Conservation (phyloP, 2,888 invertebrate genomes). For the Acanthosepion lycidas region DNA sequence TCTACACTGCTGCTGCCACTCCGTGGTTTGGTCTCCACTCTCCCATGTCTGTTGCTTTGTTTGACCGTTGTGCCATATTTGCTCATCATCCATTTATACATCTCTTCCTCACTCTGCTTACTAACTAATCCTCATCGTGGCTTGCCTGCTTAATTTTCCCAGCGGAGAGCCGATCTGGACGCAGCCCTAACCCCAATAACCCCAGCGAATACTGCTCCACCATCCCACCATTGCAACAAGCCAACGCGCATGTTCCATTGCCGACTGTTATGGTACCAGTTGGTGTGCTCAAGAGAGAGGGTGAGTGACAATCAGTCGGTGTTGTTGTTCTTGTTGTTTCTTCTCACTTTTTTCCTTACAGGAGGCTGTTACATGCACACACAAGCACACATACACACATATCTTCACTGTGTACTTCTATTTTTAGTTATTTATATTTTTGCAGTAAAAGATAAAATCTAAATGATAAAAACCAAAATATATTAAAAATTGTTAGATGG, state of each 20-base stretch:
- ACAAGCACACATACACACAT: neutral
- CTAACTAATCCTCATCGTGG: slow-evolving; percentile 46
- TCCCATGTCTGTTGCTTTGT: slow-evolving; percentile 35
- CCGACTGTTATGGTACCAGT: slow-evolving; percentile 89
- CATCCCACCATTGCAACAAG: slow-evolving; percentile 85
- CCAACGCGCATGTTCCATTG: slow-evolving; percentile 76
- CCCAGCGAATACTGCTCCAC: slow-evolving; percentile 91
- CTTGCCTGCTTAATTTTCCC: slow-evolving; percentile 52
- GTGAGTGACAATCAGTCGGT: slow-evolving; percentile 72
- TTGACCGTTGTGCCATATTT: slow-evolving; percentile 37
- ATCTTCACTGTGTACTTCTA: neutral
- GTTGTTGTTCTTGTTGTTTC: slow-evolving; percentile 33
- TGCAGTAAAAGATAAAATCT: neutral
- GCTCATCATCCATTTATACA: neutral
- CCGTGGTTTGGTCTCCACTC: neutral
- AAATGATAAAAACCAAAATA: neutral
- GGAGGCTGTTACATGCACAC: neutral
- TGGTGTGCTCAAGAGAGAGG: slow-evolving; percentile 85
- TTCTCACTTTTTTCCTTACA: neutral
- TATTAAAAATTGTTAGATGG: too few species aligned
- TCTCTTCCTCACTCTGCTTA: neutral
- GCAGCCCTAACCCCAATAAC: slow-evolving; percentile 85
- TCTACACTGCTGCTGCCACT: neutral
- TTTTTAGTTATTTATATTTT: neutral
- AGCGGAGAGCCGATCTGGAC: slow-evolving; percentile 53